These are phyloP conservation scores for Istiophorus platypterus DNA, from an alignment of 2,113 vertebrate genomes.

Conservation along the genomic window DNA sequence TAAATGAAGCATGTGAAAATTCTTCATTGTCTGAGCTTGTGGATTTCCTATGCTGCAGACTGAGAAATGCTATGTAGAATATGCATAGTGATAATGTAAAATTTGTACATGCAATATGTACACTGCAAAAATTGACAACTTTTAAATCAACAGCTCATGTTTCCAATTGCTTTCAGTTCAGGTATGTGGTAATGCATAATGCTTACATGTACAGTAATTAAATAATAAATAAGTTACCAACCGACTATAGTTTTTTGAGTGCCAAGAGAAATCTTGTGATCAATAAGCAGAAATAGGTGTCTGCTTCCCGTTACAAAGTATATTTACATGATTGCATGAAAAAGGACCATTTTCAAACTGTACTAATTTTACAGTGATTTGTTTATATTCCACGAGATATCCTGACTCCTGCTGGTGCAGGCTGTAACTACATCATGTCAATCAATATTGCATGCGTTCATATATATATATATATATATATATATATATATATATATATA, in stretches of 20 bases:
- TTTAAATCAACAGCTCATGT: not conserved
- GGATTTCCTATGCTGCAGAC: not conserved
- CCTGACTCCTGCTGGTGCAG: constrained; percentile 72
- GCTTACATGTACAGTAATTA: not conserved
- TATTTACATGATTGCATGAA: not conserved
- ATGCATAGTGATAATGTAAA: not conserved
- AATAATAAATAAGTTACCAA: no score
- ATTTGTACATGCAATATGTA: not conserved
- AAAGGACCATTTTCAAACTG: not conserved
- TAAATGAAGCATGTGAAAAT: constrained; percentile 23
- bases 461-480: no score
- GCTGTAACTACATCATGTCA: constrained; percentile 44
- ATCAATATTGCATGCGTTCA: not conserved
- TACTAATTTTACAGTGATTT: not conserved
- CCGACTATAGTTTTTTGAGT: not conserved
- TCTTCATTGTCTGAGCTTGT: not conserved
- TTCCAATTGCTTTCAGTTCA: no score
- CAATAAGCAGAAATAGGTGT: not conserved
- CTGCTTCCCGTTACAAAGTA: not conserved
- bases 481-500: no score
- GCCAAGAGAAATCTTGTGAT: not conserved
- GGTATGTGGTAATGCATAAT: not conserved
- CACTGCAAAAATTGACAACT: not conserved
- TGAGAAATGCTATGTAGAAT: not conserved
- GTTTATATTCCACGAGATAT: constrained; percentile 11